Conservation (phyloP, 2,113 vertebrate genomes). For the Rana temporaria region DNA sequence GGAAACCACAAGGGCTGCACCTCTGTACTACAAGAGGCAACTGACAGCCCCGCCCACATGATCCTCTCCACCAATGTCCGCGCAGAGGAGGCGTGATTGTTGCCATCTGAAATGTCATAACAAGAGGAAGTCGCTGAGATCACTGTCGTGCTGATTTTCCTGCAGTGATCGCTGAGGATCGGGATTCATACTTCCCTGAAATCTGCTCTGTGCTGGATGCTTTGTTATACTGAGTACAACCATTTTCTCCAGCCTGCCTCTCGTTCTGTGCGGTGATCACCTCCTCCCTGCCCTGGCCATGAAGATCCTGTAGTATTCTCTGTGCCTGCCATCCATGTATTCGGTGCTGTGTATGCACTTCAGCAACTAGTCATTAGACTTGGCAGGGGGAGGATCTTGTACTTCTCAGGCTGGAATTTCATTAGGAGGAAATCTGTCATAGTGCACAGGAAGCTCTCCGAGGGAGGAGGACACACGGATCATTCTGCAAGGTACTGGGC, state of each 20-base stretch:
- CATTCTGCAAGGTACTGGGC: neutral
- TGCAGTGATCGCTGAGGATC: too few species aligned
- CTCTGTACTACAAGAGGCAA: too few species aligned
- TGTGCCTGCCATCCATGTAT: too few species aligned
- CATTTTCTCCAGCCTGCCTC: neutral
- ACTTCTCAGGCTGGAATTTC: slow-evolving; percentile 5
- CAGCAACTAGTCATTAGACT: too few species aligned
- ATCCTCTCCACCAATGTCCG: too few species aligned
- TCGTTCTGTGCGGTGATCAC: too few species aligned
- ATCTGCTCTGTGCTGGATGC: neutral
- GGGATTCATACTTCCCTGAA: neutral
- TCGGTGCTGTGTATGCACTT: too few species aligned
- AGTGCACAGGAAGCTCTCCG: slow-evolving; percentile 20
- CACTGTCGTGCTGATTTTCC: too few species aligned
- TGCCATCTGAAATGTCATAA: neutral
- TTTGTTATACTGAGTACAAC: neutral
- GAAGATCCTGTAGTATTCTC: too few species aligned
- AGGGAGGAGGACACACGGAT: neutral
- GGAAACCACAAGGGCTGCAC: too few species aligned
- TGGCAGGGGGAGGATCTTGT: neutral
- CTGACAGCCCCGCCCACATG: neutral
- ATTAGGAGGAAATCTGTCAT: slow-evolving; percentile 17
- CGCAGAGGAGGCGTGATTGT: neutral
- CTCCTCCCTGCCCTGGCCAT: too few species aligned
- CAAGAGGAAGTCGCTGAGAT: neutral